A percentile compares a stretch with the other conserved stretches of the same genome.
Conservation (phyloP, 2,888 invertebrate species). For the Drosophila heteroneura region DNA sequence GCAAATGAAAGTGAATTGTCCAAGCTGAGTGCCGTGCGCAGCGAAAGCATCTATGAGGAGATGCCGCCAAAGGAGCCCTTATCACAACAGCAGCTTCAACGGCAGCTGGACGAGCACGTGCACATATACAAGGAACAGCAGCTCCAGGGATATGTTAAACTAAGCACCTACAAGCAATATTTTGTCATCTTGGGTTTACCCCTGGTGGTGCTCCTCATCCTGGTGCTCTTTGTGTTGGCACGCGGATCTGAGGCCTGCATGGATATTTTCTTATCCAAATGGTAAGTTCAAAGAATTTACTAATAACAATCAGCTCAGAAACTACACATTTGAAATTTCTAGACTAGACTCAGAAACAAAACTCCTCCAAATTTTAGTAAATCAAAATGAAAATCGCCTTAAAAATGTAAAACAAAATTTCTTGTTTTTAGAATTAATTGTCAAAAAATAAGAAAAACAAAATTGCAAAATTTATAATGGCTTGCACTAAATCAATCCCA, state of each 20-base stretch:
- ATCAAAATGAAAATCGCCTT: neutral
- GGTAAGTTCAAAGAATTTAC: constrained; percentile 85
- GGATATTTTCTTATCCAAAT: constrained; percentile 91
- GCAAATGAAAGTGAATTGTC: constrained; percentile 76
- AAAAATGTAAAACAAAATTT: no score
- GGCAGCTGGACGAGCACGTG: constrained; percentile 85
- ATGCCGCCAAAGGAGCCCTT: constrained; percentile 63
- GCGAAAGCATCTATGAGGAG: constrained; percentile 77
- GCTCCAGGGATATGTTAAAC: constrained; percentile 88
- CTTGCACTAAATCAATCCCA: neutral
- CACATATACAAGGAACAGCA: constrained; percentile 87
- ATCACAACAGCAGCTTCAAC: constrained; percentile 87
- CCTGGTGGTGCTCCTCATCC: constrained; percentile 70
- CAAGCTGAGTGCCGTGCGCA: constrained; percentile 61
- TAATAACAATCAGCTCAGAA: neutral
- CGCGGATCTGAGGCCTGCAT: constrained; percentile 89
- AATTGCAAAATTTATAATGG: neutral
- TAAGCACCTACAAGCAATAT: constrained; percentile 87
- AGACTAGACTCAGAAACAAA: neutral
- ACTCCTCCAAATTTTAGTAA: neutral
- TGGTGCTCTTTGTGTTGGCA: constrained; percentile 87
- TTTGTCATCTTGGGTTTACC: constrained; percentile 86
- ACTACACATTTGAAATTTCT: neutral
- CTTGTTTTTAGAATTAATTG: neutral
- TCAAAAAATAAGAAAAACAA: neutral